These are phyloP conservation scores for Leptosomus discolor DNA, from an alignment of 2,113 vertebrate genomes.

Conservation along the genomic window DNA sequence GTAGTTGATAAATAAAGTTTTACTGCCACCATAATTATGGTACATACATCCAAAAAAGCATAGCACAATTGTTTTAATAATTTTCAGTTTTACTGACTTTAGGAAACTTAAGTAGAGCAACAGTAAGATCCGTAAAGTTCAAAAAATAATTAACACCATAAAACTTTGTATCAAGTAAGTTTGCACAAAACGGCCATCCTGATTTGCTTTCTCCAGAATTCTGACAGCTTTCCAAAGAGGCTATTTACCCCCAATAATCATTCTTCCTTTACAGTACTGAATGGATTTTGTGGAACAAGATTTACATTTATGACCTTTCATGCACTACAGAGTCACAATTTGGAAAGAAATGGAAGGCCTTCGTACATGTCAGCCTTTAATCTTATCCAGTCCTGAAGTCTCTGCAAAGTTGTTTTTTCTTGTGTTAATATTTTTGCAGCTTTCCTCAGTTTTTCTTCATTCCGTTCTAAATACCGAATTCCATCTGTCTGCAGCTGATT, in stretches of 20 bases:
- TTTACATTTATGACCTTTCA: constrained; percentile 12
- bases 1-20: constrained; percentile 1
- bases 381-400: constrained; percentile 83
- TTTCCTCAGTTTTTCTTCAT: constrained; percentile 89
- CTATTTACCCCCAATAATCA: background rate
- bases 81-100: constrained; percentile 44
- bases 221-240: background rate
- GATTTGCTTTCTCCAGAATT: background rate
- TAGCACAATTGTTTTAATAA: constrained; percentile 13
- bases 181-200: background rate
- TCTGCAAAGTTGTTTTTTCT: constrained; percentile 85
- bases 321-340: constrained; percentile 71
- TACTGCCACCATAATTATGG: constrained; percentile 52
- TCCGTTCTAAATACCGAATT: constrained; percentile 86
- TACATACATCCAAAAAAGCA: constrained; percentile 35
- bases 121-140: constrained; percentile 26
- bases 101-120: constrained; percentile 8
- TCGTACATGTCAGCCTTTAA: constrained; percentile 87
- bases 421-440: constrained; percentile 82
- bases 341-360: constrained; percentile 79
- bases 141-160: constrained; percentile 50
- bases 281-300: background rate
- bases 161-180: constrained; percentile 34
- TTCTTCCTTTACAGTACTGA: background rate
- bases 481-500: constrained; percentile 85